Base-by-base conservation (phyloP, 2,797 vertebrate genomes). In the Monodelphis domestica region DNA sequence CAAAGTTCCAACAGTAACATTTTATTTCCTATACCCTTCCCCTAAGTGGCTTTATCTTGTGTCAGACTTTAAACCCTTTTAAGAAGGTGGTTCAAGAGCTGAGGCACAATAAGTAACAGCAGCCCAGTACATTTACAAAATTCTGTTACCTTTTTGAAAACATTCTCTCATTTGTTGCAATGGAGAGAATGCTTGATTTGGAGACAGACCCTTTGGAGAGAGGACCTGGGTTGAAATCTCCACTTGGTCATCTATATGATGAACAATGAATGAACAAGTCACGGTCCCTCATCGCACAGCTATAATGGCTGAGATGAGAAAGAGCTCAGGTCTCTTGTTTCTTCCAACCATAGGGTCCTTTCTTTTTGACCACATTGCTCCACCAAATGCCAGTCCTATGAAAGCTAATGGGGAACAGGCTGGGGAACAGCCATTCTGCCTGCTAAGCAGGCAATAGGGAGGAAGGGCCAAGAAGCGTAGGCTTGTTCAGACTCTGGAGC, bases 21-120 rank as follows among this genome's bases (percentile, higher is more conserved):
- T 5, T 26, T 55, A 17, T 53, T 30, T n/a, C 52, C 28, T 50
- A 2, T 0, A 9, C 15, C 4, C n/a, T 59, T 53, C 88, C 56
- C 53, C 17, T 1, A 45, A 54, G 1, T 0, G 4, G 52, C 50
- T 89, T 50, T 55, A 0, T 45, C 1, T 70, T 54, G 63, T 33
- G 55, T 53, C 24, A 53, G 45, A 51, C n/a, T 30, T 15, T 54
- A 87, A 93, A 53, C 59, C 87, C n/a, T 9, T 0, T 52, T 14
- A n/a, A 93, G 53, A 87, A 53, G 84, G 63, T 89, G 57, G 78
- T 91, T 56, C 21, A 21, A 55, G 89, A 95, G 90, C 55, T 0
- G 6, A 84, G 1, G 0, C 53, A 14, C 4, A 88, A 50, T 5
- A 54, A 78, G n/a, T 78, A 45, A 78, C 70, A 78, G 1, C 0